Percentiles rank a stretch among this genome's conserved stretches.
Evolutionary conservation across 2,113 vertebrate species (phyloP).

Genomic region (Hippocampus mohnikei): DNA sequence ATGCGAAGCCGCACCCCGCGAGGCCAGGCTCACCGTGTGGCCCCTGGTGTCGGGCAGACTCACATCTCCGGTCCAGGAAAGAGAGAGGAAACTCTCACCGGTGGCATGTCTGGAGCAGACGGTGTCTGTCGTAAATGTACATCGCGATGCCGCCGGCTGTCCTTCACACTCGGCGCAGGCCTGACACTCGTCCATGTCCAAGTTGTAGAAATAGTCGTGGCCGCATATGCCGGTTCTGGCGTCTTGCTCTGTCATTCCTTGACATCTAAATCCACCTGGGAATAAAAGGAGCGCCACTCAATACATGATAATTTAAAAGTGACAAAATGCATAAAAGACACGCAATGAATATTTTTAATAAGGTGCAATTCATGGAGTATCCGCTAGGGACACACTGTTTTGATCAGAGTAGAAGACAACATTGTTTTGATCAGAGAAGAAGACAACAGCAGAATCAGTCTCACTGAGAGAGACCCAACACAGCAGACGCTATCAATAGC

Average conservation of each 20-base stretch:
- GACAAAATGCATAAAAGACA: too few species aligned
- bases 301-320: background rate
- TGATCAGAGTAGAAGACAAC: too few species aligned
- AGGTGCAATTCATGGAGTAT: too few species aligned
- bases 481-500: too few species aligned
- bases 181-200: slow-evolving; percentile 81
- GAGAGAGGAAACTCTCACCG: slow-evolving; percentile 69
- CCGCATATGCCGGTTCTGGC: slow-evolving; percentile 74
- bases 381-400: too few species aligned
- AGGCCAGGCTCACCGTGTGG: slow-evolving; percentile 50
- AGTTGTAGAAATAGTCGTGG: slow-evolving; percentile 79
- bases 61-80: slow-evolving; percentile 75
- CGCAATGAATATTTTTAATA: too few species aligned
- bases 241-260: slow-evolving; percentile 77
- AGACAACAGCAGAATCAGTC: too few species aligned
- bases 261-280: slow-evolving; percentile 84
- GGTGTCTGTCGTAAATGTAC: slow-evolving; percentile 74
- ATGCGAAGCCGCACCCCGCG: slow-evolving; percentile 75
- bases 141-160: slow-evolving; percentile 64
- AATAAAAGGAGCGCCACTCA: background rate
- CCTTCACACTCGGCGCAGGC: slow-evolving; percentile 78
- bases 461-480: too few species aligned
- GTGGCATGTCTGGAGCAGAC: slow-evolving; percentile 72
- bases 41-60: slow-evolving; percentile 52
- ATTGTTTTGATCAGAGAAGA: too few species aligned